phyloP scores from a whole-genome alignment of 1,140 invertebrate species.

The Stegodyphus dumicola region DNA sequence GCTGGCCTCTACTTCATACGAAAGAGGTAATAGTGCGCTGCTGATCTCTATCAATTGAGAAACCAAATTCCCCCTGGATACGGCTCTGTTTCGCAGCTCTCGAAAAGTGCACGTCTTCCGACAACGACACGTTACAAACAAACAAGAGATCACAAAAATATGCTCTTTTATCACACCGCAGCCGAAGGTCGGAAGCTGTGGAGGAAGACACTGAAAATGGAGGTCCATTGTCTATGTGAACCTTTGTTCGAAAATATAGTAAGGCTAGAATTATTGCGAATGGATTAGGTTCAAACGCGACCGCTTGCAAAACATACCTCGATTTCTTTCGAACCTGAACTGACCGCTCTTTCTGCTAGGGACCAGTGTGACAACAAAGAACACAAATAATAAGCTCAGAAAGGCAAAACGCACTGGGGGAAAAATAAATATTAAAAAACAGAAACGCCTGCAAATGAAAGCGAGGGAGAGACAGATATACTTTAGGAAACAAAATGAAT shows the following conservation, averaged over 20 bases:
- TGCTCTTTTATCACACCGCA: slow-evolving; percentile 45
- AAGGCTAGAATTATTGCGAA: slow-evolving; percentile 35
- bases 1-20: too few relatives aligned
- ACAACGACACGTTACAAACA: slow-evolving; percentile 3
- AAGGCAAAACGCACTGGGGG: slow-evolving; percentile 4
- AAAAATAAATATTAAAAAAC: slow-evolving; percentile 14
- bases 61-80: neutral
- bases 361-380: neutral
- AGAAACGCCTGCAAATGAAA: neutral
- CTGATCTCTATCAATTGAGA: too few relatives aligned
- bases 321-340: neutral
- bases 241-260: slow-evolving; percentile 33
- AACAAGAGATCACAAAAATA: slow-evolving; percentile 53
- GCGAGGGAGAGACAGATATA: too few relatives aligned
- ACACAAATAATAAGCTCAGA: slow-evolving; percentile 34
- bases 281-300: neutral
- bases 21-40: too few relatives aligned
- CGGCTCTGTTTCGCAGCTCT: neutral
- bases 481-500: neutral
- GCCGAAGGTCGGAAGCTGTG: slow-evolving; percentile 31
- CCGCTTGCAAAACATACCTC: neutral
- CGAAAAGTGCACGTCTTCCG: slow-evolving; percentile 9
- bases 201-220: slow-evolving; percentile 35
- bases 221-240: neutral
- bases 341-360: neutral